A percentile compares a stretch with the other conserved stretches of the same genome.
phyloP scores from a whole-genome alignment of 2,113 vertebrate genomes.

The Kryptolebias marmoratus region DNA sequence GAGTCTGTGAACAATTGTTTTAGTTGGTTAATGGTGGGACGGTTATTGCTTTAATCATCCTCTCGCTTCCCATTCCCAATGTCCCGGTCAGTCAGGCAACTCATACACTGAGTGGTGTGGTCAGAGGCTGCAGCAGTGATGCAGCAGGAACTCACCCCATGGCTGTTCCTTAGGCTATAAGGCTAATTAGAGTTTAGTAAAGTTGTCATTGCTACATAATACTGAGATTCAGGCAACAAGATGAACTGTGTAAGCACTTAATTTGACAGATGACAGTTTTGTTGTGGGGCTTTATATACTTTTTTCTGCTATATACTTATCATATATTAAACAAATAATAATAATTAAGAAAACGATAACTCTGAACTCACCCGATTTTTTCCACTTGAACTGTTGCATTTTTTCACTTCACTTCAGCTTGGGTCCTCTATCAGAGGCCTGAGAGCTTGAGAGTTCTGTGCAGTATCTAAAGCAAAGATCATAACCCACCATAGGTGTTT shows the following conservation, averaged over 20 bases:
- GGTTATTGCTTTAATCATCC: conserved; percentile 20
- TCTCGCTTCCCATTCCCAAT: conserved; percentile 33
- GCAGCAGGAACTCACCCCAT: conserved; percentile 47
- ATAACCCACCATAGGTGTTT: no score
- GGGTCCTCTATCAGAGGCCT: no score
- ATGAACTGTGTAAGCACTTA: conserved; percentile 5
- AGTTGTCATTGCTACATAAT: conserved; percentile 55
- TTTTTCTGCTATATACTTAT: no score
- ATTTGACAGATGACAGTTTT: background rate
- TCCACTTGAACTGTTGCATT: no score
- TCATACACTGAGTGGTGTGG: conserved; percentile 38
- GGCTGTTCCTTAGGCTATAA: conserved; percentile 64
- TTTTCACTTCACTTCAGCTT: no score
- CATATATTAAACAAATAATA: no score
- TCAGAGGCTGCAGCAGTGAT: conserved; percentile 38
- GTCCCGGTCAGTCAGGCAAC: conserved; percentile 25
- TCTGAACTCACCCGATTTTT: no score
- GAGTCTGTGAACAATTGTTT: conserved; percentile 42
- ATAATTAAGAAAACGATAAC: no score
- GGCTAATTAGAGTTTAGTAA: conserved; percentile 65
- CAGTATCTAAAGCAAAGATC: no score
- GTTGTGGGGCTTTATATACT: no score
- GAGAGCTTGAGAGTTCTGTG: no score
- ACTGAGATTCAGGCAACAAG: conserved; percentile 13
- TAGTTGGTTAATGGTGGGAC: conserved; percentile 55